Percentiles rank a stretch among this genome's conserved stretches.
Conservation (phyloP, 2,888 invertebrate genomes). For the Melipona bicolor region DNA sequence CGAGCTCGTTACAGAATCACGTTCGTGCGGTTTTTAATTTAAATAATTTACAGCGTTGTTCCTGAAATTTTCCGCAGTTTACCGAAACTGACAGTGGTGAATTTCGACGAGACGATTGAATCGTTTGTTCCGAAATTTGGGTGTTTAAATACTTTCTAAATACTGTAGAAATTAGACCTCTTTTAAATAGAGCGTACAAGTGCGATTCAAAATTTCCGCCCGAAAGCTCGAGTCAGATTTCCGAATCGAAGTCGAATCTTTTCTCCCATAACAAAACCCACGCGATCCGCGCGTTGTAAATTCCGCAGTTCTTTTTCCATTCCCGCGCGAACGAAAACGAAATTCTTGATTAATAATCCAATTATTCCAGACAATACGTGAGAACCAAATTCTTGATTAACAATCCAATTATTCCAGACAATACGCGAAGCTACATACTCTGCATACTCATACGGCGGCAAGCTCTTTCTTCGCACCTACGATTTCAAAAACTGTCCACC, state of each 20-base stretch:
- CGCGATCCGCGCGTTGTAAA: not conserved
- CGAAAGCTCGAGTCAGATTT: not conserved
- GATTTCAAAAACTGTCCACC: not conserved
- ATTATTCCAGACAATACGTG: no score
- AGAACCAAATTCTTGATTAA: no score
- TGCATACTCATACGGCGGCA: no score
- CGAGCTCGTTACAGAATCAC: no score
- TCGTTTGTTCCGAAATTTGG: not conserved
- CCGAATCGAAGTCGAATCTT: not conserved
- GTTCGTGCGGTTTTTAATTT: not conserved
- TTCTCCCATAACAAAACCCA: not conserved
- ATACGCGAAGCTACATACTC: no score
- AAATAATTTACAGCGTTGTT: not conserved
- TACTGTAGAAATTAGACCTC: not conserved
- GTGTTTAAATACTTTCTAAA: not conserved
- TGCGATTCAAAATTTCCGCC: not conserved
- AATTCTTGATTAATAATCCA: no score
- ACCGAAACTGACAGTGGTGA: not conserved
- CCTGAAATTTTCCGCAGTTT: not conserved
- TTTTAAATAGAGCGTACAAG: not conserved
- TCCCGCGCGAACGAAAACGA: no score
- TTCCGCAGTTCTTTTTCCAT: no score
- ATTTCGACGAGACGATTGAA: not conserved
- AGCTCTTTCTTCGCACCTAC: not conserved
- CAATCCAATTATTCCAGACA: no score